Evolutionary conservation across 2,888 invertebrate genomes (phyloP).

Genomic region (Rosalia funebris): DNA sequence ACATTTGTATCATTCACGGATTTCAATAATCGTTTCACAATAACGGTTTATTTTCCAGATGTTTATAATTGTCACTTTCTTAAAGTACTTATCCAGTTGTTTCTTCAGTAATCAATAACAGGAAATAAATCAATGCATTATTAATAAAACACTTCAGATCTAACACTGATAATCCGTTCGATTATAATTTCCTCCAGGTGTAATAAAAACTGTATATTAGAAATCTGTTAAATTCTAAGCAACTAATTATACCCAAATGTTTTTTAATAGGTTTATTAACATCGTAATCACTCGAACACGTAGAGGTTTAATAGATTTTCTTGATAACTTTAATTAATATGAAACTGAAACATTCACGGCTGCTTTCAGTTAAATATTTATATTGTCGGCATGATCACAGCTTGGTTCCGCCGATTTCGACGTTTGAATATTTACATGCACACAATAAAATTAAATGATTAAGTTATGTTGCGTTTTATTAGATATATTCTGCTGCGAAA

Average conservation of each 20-base stretch:
- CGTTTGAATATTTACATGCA: background rate
- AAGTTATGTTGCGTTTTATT: background rate
- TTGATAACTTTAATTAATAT: constrained; percentile 28
- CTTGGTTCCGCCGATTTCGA: constrained; percentile 19
- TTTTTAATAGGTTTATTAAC: background rate
- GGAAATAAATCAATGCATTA: background rate
- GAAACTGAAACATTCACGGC: constrained; percentile 28
- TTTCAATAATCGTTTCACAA: too few species aligned
- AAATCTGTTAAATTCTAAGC: background rate
- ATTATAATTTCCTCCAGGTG: background rate
- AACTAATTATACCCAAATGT: background rate
- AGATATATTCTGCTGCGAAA: background rate
- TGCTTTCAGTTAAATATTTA: constrained; percentile 34
- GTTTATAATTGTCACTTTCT: too few species aligned
- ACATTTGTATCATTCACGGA: too few species aligned
- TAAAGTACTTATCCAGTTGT: too few species aligned
- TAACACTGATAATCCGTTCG: background rate
- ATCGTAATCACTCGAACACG: background rate
- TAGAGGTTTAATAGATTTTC: background rate
- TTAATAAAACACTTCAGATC: background rate
- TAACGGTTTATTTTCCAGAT: too few species aligned
- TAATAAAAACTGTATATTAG: background rate
- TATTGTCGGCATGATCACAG: constrained; percentile 31
- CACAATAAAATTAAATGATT: background rate
- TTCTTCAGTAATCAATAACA: background rate